Evolutionary conservation across 2,888 invertebrate genomes (phyloP).

Genomic region (Conistra vaccinii): DNA sequence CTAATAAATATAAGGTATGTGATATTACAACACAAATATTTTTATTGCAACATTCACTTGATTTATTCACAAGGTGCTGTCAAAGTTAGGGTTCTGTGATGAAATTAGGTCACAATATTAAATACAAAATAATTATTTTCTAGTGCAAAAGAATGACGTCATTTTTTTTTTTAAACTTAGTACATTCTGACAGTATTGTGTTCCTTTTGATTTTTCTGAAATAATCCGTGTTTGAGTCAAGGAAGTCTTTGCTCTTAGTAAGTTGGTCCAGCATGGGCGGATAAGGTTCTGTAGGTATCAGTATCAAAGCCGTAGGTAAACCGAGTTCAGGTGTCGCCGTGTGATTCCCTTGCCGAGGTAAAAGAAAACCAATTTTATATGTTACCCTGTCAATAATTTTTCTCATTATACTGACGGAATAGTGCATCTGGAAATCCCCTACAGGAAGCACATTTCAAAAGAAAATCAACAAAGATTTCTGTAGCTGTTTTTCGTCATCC

Average conservation of each 20-base stretch:
- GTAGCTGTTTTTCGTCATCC: constrained; percentile 42
- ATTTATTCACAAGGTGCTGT: constrained; percentile 76
- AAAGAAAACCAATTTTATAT: neutral
- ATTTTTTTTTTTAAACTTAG: neutral
- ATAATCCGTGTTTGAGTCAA: neutral
- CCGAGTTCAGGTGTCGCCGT: no score
- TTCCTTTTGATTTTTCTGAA: neutral
- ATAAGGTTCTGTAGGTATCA: neutral
- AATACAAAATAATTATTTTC: neutral
- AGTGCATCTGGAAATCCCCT: neutral
- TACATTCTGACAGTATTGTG: neutral
- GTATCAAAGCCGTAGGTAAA: neutral
- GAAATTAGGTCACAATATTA: constrained; percentile 25
- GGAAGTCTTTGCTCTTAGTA: neutral
- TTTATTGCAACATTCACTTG: constrained; percentile 72
- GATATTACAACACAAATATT: constrained; percentile 69
- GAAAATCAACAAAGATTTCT: neutral
- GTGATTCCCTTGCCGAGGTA: no score
- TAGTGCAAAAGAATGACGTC: neutral
- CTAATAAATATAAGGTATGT: constrained; percentile 60
- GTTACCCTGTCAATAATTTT: neutral
- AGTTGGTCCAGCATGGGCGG: neutral
- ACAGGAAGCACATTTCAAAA: constrained; percentile 14
- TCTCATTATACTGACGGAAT: neutral
- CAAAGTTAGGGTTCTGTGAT: constrained; percentile 68